These are phyloP conservation scores for Falco biarmicus DNA, from an alignment of 2,797 vertebrate genomes.

Conservation along the genomic window DNA sequence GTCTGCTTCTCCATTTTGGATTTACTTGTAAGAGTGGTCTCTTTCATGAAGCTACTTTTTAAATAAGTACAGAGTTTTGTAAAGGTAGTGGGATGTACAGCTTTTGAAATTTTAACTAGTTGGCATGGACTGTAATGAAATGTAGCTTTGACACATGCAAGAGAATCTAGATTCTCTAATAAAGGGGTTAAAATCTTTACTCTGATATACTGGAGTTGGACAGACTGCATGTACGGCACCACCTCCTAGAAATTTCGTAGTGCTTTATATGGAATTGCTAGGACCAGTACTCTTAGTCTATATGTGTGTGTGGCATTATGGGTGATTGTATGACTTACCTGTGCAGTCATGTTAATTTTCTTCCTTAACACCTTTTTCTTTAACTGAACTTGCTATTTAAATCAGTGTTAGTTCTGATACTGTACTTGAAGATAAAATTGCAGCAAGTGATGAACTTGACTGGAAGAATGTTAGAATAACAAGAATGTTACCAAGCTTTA, in stretches of 20 bases:
- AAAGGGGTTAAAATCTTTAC: background rate
- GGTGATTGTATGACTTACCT: background rate
- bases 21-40: background rate
- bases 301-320: background rate
- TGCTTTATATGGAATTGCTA: background rate
- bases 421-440: background rate
- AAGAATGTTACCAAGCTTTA: background rate
- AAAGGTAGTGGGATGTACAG: background rate
- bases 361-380: background rate
- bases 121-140: background rate
- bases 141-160: background rate
- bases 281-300: background rate
- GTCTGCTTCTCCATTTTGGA: background rate
- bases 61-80: background rate
- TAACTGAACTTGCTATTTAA: background rate
- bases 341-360: background rate
- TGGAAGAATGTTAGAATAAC: background rate
- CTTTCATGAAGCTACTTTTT: background rate
- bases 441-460: background rate
- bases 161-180: background rate
- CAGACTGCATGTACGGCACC: background rate
- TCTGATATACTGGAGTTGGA: background rate
- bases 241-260: background rate
- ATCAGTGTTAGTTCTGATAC: background rate
- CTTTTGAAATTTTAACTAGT: background rate